A percentile compares a stretch with the other conserved stretches of the same genome.
Conservation (phyloP, 2,888 invertebrate genomes). For the Loripinus fragilis region DNA sequence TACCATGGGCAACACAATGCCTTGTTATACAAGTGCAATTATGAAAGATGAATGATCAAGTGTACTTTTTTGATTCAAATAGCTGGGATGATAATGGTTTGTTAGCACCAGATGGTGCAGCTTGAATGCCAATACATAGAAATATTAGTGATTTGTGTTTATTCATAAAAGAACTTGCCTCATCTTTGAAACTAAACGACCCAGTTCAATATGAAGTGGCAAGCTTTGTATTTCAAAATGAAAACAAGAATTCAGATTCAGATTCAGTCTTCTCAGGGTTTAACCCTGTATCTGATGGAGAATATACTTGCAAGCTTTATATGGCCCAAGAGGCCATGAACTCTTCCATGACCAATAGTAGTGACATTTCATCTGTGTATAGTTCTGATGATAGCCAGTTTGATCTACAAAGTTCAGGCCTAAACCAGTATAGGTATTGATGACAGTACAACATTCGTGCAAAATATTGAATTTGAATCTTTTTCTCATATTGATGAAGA, state of each 20-base stretch:
- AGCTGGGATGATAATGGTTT: background rate
- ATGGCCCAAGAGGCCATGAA: background rate
- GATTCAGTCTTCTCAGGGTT: background rate
- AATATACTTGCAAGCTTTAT: background rate
- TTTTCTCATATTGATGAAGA: background rate
- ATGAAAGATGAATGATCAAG: background rate
- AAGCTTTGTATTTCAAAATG: background rate
- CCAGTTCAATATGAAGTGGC: background rate
- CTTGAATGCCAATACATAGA: background rate
- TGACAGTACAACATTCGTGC: background rate
- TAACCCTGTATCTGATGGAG: background rate
- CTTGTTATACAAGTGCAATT: background rate
- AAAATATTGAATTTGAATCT: background rate
- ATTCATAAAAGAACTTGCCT: background rate
- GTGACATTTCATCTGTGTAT: background rate
- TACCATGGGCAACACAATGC: background rate
- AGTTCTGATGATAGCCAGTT: background rate
- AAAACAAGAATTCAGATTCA: background rate
- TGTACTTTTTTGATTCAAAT: slow-evolving; percentile 1
- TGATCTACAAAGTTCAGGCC: background rate
- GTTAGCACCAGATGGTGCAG: slow-evolving; percentile 1
- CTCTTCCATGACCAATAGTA: background rate
- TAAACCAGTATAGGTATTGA: too few species aligned
- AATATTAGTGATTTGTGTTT: background rate
- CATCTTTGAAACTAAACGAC: background rate